phyloP scores from a whole-genome alignment of 64 coral and sea anemone species.

The Montipora cactus region DNA sequence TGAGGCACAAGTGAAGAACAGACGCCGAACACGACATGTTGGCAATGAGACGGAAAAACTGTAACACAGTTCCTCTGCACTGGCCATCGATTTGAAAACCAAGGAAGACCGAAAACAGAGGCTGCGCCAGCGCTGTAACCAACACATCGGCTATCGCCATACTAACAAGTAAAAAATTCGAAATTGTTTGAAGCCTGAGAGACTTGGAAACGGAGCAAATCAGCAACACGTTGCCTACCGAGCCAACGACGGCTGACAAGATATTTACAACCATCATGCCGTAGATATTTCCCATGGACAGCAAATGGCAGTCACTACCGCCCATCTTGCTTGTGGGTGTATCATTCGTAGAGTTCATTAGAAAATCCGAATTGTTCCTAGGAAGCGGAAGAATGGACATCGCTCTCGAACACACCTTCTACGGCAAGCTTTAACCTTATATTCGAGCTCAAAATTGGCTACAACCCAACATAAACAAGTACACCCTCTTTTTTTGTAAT shows the following conservation, averaged over 20 bases:
- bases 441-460: too few species aligned
- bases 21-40: constrained; percentile 90
- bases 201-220: constrained; percentile 76
- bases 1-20: constrained; percentile 82
- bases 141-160: constrained; percentile 85
- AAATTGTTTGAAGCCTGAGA: constrained; percentile 75
- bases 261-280: constrained; percentile 44
- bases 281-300: constrained; percentile 15
- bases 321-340: too few species aligned
- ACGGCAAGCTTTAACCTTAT: neutral
- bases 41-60: constrained; percentile 77
- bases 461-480: too few species aligned
- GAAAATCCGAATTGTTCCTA: neutral
- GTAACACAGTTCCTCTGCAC: constrained; percentile 54
- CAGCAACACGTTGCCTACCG: constrained; percentile 80
- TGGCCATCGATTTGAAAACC: constrained; percentile 30
- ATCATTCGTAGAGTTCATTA: neutral
- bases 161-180: constrained; percentile 80
- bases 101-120: constrained; percentile 78
- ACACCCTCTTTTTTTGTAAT: too few species aligned
- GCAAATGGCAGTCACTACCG: neutral
- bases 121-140: constrained; percentile 76
- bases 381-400: neutral
- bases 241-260: constrained; percentile 65
- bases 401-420: neutral